Conservation (phyloP, 2,113 vertebrate genomes). For the Gobius niger region DNA sequence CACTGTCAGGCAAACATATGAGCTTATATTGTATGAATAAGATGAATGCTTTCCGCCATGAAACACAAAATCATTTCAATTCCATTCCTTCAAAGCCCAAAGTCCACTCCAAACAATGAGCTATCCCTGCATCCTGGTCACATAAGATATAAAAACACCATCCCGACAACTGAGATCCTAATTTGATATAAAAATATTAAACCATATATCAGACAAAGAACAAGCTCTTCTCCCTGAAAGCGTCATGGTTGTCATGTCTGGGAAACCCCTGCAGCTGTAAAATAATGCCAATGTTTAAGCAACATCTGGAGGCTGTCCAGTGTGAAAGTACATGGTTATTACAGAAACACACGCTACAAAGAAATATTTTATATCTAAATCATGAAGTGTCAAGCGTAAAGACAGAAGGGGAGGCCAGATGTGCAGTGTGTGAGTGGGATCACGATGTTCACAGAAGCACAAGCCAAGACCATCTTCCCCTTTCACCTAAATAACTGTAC, state of each 20-base stretch:
- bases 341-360: slow-evolving; percentile 13
- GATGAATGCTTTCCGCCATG: no score
- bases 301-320: slow-evolving; percentile 23
- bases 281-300: slow-evolving; percentile 19
- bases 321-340: slow-evolving; percentile 1
- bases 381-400: slow-evolving; percentile 13
- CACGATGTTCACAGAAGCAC: slow-evolving; percentile 1
- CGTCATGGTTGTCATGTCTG: slow-evolving; percentile 29
- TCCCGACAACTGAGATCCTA: no score
- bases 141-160: no score
- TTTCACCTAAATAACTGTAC: slow-evolving; percentile 15
- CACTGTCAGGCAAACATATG: neutral
- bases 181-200: no score
- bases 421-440: neutral
- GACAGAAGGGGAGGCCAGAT: slow-evolving; percentile 16
- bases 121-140: no score
- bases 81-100: no score
- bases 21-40: no score
- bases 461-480: slow-evolving; percentile 10
- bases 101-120: no score
- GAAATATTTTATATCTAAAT: slow-evolving; percentile 19
- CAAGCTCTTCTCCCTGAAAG: slow-evolving; percentile 18
- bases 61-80: no score
- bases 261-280: slow-evolving; percentile 1
- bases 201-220: no score